These are phyloP conservation scores for Ia io DNA, from an alignment of 2,113 vertebrate genomes.

Conservation along the genomic window DNA sequence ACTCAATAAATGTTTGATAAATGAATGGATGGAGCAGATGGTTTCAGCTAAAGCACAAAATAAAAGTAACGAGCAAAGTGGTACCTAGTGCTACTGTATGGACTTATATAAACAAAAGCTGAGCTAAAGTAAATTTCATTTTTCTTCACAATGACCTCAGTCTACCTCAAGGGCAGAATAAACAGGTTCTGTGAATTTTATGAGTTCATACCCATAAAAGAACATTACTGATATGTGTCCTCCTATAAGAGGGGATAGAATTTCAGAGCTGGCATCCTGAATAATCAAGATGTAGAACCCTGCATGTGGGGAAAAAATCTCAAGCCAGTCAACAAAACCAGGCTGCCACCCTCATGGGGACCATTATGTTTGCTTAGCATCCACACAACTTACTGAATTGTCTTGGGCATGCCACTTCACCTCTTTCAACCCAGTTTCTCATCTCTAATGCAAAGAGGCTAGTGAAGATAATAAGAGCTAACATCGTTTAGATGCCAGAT, in stretches of 20 bases:
- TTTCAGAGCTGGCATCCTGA: not conserved
- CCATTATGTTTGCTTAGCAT: not conserved
- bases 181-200: not conserved
- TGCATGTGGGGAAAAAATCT: not conserved
- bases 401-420: not conserved
- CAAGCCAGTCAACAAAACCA: not conserved
- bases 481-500: no score
- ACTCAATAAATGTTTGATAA: not conserved
- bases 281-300: not conserved
- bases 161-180: slow-evolving; percentile 19
- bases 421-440: not conserved
- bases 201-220: not conserved
- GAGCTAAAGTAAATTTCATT: slow-evolving; percentile 23
- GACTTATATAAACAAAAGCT: not conserved
- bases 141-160: not conserved
- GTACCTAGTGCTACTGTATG: not conserved
- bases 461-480: not conserved
- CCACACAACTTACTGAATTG: not conserved
- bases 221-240: not conserved
- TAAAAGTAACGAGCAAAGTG: not conserved
- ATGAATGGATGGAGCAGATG: not conserved
- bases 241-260: not conserved
- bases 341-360: not conserved
- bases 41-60: not conserved
- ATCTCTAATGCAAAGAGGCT: not conserved